Conservation (phyloP, 35 echinoderm and acorn worm genomes). For the Lytechinus variegatus region DNA sequence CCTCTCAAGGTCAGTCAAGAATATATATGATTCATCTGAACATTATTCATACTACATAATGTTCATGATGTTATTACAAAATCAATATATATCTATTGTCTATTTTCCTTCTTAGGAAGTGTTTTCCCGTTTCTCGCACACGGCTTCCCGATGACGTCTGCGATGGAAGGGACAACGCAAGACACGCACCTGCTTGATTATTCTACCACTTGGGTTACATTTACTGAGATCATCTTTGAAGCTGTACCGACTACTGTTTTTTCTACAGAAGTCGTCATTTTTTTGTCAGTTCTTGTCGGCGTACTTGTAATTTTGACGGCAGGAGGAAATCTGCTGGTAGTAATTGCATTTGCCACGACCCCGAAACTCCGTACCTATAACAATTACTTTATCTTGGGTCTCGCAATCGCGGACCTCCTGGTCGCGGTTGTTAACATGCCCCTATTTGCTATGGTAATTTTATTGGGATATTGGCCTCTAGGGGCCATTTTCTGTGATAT, state of each 20-base stretch:
- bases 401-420: constrained; percentile 49
- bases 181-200: not conserved
- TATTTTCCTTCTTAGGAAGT: too few relatives aligned
- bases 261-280: not conserved
- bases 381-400: constrained; percentile 53
- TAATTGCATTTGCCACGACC: constrained; percentile 45
- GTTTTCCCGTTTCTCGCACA: too few relatives aligned
- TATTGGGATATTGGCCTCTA: constrained; percentile 45
- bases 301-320: constrained; percentile 31
- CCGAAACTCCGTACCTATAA: constrained; percentile 53
- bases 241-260: not conserved
- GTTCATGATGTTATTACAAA: too few relatives aligned
- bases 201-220: not conserved
- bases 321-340: constrained; percentile 44
- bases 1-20: too few relatives aligned
- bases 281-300: not conserved
- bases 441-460: not conserved
- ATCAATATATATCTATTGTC: too few relatives aligned
- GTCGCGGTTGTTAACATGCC: constrained; percentile 5
- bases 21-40: too few relatives aligned
- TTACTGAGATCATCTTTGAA: not conserved
- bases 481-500: not conserved
- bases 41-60: too few relatives aligned
- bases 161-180: not conserved
- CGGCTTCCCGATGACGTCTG: not conserved